A percentile compares a stretch with the other conserved stretches of the same genome.
These are phyloP conservation scores for Eueides isabella DNA, from an alignment of 1,140 invertebrate species.

Conservation along the genomic window DNA sequence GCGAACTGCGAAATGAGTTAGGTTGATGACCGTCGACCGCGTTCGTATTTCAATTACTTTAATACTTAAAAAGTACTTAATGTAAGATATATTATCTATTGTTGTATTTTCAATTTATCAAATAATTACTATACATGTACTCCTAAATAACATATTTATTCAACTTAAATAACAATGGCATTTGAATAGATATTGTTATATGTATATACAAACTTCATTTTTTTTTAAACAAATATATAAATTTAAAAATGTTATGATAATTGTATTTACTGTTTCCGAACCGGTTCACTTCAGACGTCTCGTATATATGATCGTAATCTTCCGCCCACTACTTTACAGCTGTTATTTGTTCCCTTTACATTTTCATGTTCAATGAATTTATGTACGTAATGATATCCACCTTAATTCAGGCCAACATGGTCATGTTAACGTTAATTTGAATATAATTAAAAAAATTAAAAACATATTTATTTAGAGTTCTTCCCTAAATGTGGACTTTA, in stretches of 20 bases:
- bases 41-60: background rate
- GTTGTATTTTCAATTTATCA: background rate
- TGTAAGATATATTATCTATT: background rate
- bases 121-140: background rate
- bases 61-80: background rate
- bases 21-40: background rate
- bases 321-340: conserved; percentile 47
- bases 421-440: too few relatives aligned
- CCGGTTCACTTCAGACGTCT: background rate
- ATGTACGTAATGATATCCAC: conserved; percentile 5
- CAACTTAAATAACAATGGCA: too few relatives aligned
- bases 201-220: too few relatives aligned
- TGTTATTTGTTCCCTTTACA: conserved; percentile 42
- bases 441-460: too few relatives aligned
- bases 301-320: conserved; percentile 44
- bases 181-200: too few relatives aligned
- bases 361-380: conserved; percentile 40
- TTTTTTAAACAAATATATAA: too few relatives aligned
- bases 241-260: too few relatives aligned
- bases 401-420: background rate
- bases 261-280: background rate
- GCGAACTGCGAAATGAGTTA: conserved; percentile 15
- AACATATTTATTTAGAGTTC: too few relatives aligned
- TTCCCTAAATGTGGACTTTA: too few relatives aligned
- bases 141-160: background rate